Evolutionary conservation across 2,113 vertebrate genomes (phyloP).

Genomic region (Motacilla alba): DNA sequence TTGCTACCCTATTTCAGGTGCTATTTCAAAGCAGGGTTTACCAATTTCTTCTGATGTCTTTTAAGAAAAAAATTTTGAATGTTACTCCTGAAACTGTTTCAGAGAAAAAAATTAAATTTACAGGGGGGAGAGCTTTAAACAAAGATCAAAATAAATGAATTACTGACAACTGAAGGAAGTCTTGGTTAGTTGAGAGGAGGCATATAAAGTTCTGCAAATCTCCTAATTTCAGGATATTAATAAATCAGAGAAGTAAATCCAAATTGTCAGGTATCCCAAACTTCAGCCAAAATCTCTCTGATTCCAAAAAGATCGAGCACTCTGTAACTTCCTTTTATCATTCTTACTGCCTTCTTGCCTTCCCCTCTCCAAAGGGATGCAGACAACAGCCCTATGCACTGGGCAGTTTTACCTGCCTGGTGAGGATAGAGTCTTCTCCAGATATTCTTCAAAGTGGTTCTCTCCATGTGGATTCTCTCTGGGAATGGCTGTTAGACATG

Average conservation of each 20-base stretch:
- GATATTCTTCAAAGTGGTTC: neutral
- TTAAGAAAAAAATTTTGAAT: neutral
- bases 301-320: neutral
- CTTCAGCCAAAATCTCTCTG: neutral
- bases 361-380: neutral
- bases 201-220: neutral
- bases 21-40: neutral
- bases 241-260: neutral
- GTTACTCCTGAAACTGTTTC: neutral
- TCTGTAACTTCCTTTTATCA: neutral
- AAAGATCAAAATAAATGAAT: neutral
- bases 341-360: neutral
- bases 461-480: neutral
- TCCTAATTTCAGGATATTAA: neutral
- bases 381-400: fast-evolving
- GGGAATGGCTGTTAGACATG: neutral
- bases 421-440: neutral
- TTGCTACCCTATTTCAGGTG: neutral
- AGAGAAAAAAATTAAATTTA: neutral
- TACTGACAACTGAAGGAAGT: neutral
- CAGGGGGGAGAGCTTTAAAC: fast-evolving
- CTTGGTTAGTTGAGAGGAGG: neutral
- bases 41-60: neutral
- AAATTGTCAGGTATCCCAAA: neutral
- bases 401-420: neutral